Conservation (phyloP, 1,140 invertebrate species). For the Drosophila bocqueti region DNA sequence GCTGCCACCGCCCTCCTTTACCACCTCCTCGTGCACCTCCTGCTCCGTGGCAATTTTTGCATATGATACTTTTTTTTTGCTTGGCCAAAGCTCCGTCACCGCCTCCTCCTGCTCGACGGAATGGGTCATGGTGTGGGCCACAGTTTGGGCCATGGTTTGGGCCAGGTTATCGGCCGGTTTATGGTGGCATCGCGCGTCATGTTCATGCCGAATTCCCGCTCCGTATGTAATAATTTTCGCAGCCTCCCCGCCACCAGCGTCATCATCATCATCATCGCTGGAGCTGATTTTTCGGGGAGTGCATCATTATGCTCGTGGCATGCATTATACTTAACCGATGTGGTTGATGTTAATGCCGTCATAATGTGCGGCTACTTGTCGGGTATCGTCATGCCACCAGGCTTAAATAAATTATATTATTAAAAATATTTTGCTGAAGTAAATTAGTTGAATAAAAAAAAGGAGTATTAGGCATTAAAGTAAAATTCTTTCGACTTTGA, state of each 20-base stretch:
- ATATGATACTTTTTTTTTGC: slow-evolving; percentile 60
- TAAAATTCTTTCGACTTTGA: neutral
- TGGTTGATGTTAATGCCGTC: slow-evolving; percentile 56
- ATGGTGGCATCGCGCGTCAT: slow-evolving; percentile 80
- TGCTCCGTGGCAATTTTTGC: slow-evolving; percentile 50
- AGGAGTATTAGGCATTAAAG: neutral
- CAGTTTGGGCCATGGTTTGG: slow-evolving; percentile 37
- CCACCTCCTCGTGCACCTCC: slow-evolving; percentile 1
- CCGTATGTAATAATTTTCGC: slow-evolving; percentile 72
- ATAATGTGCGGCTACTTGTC: slow-evolving; percentile 67
- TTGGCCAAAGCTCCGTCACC: slow-evolving; percentile 12
- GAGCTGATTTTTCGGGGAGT: slow-evolving; percentile 32
- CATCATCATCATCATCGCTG: neutral
- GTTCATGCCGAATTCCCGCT: slow-evolving; percentile 76
- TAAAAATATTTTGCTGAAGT: neutral
- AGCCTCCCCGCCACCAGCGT: slow-evolving; percentile 46
- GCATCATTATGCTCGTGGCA: slow-evolving; percentile 54
- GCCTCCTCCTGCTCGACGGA: slow-evolving; percentile 23
- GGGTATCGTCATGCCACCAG: slow-evolving; percentile 1
- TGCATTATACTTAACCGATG: slow-evolving; percentile 50
- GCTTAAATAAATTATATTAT: slow-evolving; percentile 9
- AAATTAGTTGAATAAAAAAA: neutral
- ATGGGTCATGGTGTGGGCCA: slow-evolving; percentile 60
- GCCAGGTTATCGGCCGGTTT: slow-evolving; percentile 74
- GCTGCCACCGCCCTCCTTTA: slow-evolving; percentile 25